Base-by-base conservation (phyloP, 2,888 invertebrate species). In the Unio delphinus region DNA sequence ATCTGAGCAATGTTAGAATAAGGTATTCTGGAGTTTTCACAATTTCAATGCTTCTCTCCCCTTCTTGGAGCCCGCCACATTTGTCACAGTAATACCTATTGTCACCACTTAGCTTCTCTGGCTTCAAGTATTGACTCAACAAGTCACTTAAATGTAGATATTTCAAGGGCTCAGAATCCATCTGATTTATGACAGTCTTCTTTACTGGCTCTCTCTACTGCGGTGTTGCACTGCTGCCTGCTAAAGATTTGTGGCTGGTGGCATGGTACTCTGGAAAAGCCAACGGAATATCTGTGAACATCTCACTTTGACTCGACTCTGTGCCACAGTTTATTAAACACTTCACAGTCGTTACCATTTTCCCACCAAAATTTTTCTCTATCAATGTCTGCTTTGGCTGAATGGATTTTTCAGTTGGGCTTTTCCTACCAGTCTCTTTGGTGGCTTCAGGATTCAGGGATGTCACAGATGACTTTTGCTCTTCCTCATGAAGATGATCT, bases 61-160 rank as follows among this genome's bases (percentile, higher is more conserved):
- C 96, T 84, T 96, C 95, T 59, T 94, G 94, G 20, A 95, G 90
- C 20, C 92, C 92, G 5, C 92, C 92, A 87, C 96, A 96, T 65
- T 92, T 93, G 73, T 93, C 93, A 91, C 96, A 96, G 77, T 93
- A 92, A 89, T 96, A 96, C 89, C 93, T 93, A 87, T 96, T 96
- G 67, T 95, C 95, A 0, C 94, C 96, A 2, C 93, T 92, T 55
- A 96, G 90, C 68, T 92, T 93, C 87, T 96, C 96, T 1, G 94
- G 93, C 28, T 94, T 93, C 79, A 95, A 92, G 87, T 94, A 96
- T 86, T 93, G 95, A n/a, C 79, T 94, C 23, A 96, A 91, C 1
- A 96, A 92, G 78, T 93, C 93, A 87, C 95, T 95, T n/a, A 96
- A 94, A 55, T 83, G 80, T 45, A 86, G 68, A 34, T 78, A 69